Evolutionary conservation across 2,888 invertebrate genomes (phyloP).

Genomic region (Hemaris fuciformis): DNA sequence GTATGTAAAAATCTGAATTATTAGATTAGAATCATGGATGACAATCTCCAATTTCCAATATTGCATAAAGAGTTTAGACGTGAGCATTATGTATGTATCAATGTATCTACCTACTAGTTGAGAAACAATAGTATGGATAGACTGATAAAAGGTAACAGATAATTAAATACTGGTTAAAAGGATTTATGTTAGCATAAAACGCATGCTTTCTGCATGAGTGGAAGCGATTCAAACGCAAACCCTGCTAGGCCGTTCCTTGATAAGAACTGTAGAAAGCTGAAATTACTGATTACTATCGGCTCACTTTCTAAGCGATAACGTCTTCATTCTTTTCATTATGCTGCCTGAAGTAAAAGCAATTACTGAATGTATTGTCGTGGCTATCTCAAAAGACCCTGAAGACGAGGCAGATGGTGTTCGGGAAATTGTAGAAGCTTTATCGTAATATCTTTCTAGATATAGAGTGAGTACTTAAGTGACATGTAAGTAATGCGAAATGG

Average conservation of each 20-base stretch:
- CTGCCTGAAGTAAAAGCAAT: not conserved
- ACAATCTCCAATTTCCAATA: too few relatives aligned
- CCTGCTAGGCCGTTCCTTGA: not conserved
- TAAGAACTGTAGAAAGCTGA: conserved; percentile 26
- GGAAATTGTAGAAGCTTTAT: not conserved
- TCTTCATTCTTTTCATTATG: not conserved
- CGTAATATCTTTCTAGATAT: not conserved
- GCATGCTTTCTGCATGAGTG: not conserved
- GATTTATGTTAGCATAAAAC: not conserved
- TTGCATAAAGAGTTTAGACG: too few relatives aligned
- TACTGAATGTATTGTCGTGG: not conserved
- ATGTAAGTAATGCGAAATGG: too few relatives aligned
- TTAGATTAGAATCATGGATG: too few relatives aligned
- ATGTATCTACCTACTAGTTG: not conserved
- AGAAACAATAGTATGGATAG: not conserved
- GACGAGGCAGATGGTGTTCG: not conserved
- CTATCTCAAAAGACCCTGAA: not conserved
- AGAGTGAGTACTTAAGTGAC: too few relatives aligned
- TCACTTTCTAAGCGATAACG: conserved; percentile 31
- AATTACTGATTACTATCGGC: conserved; percentile 34
- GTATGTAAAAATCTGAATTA: too few relatives aligned
- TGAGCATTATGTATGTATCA: not conserved
- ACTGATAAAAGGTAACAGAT: not conserved
- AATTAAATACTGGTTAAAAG: not conserved
- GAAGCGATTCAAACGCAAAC: not conserved